Conservation (phyloP, 2,113 vertebrate species). For the Eudorcas thomsonii region DNA sequence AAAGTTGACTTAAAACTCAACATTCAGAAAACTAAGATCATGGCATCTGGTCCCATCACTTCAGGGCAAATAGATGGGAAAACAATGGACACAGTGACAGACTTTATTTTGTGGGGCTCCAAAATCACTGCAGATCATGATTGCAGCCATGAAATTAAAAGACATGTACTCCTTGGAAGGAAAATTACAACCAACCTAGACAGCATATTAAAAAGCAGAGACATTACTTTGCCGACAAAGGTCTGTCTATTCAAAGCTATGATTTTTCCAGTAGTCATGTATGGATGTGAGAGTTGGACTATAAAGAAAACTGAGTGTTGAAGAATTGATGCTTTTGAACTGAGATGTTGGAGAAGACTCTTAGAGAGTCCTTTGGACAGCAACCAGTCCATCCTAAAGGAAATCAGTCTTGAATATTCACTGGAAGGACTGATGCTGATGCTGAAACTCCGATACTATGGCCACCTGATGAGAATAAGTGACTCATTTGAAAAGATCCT, state of each 20-base stretch:
- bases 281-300: background rate
- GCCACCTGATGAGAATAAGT: background rate
- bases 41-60: background rate
- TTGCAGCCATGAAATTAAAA: background rate
- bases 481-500: background rate
- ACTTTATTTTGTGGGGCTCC: background rate
- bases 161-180: background rate
- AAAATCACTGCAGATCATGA: background rate
- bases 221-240: background rate
- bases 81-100: background rate
- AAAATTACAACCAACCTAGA: background rate
- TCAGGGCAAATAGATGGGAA: background rate
- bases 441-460: background rate
- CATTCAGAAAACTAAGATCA: background rate
- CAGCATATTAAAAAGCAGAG: background rate
- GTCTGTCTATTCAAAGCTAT: background rate
- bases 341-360: background rate
- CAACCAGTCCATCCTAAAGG: background rate
- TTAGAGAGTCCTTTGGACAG: background rate
- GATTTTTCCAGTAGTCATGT: background rate
- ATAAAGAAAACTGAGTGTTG: rapidly evolving
- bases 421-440: background rate
- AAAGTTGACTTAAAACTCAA: background rate
- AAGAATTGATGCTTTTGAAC: background rate
- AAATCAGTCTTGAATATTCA: background rate